Base-by-base conservation (phyloP, 2,113 vertebrate species). In the Phalacrocorax brasilianus region DNA sequence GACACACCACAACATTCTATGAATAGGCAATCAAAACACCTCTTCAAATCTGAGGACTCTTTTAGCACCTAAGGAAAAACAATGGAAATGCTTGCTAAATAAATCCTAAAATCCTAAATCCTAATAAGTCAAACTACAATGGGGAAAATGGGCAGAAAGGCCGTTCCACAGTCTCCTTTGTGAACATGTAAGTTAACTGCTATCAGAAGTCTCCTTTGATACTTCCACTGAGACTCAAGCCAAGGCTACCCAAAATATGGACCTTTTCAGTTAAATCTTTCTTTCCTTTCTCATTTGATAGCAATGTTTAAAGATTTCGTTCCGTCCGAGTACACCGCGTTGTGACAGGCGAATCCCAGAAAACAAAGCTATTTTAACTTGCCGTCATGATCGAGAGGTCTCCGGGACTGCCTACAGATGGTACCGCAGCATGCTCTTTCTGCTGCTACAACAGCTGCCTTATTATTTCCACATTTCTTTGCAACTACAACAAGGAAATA, bases 381-480 rank as follows among this genome's bases (percentile, higher is more conserved):
- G 55, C 40, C 2, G 2, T 66, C 79, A 62, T 38, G 33, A 74
- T 5, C 3, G 1, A 81, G 88, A 91, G 56, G 61, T 59, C 80
- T 66, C 35, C 2, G 26, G 35, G 44, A 50, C 73, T 59, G 76
- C 77, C 68, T 58, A 28, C 76, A 84, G 80, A 85, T 0, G 1
- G 62, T 12, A 53, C 67, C 3, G 2, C 55, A 70, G 83, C 6
- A 28, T 1, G 4, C 21, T 81, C 21, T 81, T 44, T 30, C 56
- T 76, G 91, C 72, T 26, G 15, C 83, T 77, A 19, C 50, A 95
- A 87, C 94, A 95, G 92, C 89, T 96, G 96, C 86, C 85, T 93
- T 91, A 96, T 96, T 93, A 93, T 89, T 95, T 92, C 89, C 94
- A 96, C 86, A 91, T 95, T 92, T 95, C 91, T 94, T 61, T 67